Evolutionary conservation across 2,113 vertebrate genomes (phyloP).

Genomic region (Burhinus oedicnemus): DNA sequence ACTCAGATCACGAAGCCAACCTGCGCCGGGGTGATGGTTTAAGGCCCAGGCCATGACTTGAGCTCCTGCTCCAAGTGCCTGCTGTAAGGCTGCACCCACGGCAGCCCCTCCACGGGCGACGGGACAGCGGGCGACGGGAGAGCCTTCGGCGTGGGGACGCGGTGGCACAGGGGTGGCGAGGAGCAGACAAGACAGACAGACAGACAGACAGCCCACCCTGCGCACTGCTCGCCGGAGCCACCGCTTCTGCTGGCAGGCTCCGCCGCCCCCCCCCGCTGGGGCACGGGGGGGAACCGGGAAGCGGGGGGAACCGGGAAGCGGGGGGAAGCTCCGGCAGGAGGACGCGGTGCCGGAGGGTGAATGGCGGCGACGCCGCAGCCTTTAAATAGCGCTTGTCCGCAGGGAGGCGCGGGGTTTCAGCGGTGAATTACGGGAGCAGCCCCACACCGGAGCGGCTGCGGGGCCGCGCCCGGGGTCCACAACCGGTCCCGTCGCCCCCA

Average conservation of each 20-base stretch:
- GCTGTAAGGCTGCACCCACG: rapidly evolving
- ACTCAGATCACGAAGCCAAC: background rate
- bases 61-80: background rate
- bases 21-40: background rate
- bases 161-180: background rate
- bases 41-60: rapidly evolving
- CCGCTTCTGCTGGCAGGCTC: no score
- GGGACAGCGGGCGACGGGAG: background rate
- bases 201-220: no score
- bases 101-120: rapidly evolving
- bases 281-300: no score
- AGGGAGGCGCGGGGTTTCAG: background rate
- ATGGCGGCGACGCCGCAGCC: background rate
- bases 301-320: no score
- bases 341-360: no score
- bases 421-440: background rate
- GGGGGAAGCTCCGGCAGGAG: background rate
- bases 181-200: background rate
- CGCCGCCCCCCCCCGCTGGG: no score
- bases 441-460: background rate
- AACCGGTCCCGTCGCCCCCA: background rate
- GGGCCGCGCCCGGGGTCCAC: background rate
- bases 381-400: rapidly evolving
- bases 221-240: no score
- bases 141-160: no score